phyloP scores from a whole-genome alignment of 2,113 vertebrate genomes.

The Bothrops jararaca region DNA sequence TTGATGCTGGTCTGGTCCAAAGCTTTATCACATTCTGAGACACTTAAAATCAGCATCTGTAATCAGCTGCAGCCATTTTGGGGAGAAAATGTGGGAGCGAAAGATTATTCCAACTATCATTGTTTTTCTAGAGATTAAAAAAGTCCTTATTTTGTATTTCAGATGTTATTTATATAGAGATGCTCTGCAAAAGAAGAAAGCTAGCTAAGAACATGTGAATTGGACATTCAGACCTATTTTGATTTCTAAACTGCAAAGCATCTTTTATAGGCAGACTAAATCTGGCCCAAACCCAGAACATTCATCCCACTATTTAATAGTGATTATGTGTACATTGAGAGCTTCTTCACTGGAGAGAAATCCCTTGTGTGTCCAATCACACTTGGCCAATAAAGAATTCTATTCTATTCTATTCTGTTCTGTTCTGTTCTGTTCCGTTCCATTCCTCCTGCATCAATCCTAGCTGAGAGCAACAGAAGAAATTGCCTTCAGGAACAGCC shows the following conservation, averaged over 20 bases:
- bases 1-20: background rate
- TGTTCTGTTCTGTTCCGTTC: no score
- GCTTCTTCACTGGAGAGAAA: background rate
- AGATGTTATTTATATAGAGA: background rate
- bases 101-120: background rate
- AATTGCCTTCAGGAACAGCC: background rate
- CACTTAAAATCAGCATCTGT: background rate
- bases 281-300: background rate
- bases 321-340: background rate
- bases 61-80: background rate
- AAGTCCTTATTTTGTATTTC: background rate
- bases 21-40: background rate
- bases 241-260: background rate
- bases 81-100: background rate
- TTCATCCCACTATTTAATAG: background rate
- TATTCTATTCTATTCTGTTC: background rate
- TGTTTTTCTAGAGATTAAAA: background rate
- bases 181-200: background rate
- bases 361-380: background rate
- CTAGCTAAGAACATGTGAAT: background rate
- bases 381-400: background rate
- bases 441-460: fast-evolving
- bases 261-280: background rate
- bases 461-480: background rate
- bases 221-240: background rate